Percentiles rank a stretch among this genome's conserved stretches.
Conservation (phyloP, 2,888 invertebrate species). For the Microctonus hyperodae region DNA sequence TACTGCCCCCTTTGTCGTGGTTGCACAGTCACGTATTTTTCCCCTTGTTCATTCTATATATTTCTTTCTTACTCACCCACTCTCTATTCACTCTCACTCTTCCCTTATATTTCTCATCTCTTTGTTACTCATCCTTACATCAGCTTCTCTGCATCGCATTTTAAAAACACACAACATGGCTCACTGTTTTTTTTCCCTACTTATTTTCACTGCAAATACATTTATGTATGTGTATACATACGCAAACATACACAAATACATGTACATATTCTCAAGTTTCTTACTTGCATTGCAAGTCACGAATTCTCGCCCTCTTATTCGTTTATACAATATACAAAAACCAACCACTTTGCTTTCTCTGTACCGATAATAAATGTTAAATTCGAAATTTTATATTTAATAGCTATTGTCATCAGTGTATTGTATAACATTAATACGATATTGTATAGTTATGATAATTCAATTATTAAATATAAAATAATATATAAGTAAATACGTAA, state of each 20-base stretch:
- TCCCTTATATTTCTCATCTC: constrained; percentile 33
- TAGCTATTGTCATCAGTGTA: too few species aligned
- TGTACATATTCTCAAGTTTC: constrained; percentile 33
- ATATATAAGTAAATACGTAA: neutral
- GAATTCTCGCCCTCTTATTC: constrained; percentile 21
- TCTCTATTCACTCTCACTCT: constrained; percentile 32
- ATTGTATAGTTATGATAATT: too few species aligned
- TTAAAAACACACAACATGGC: constrained; percentile 2
- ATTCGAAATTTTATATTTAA: too few species aligned
- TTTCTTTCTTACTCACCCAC: too few species aligned
- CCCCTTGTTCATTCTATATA: constrained; percentile 14
- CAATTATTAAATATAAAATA: neutral
- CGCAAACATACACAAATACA: too few species aligned
- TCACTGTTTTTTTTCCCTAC: constrained; percentile 30
- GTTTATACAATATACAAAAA: neutral
- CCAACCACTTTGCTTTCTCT: neutral
- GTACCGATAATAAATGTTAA: neutral
- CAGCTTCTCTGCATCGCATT: constrained; percentile 1
- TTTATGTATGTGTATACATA: constrained; percentile 21
- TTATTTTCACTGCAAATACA: too few species aligned
- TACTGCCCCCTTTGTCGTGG: constrained; percentile 35
- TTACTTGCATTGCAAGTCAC: constrained; percentile 28
- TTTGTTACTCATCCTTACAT: constrained; percentile 32
- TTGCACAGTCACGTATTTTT: constrained; percentile 51
- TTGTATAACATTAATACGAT: too few species aligned